Percentiles rank a stretch among this genome's conserved stretches.
These are phyloP conservation scores for Lepilemur ruficaudatus DNA, from an alignment of 2,797 vertebrate species.

Conservation along the genomic window DNA sequence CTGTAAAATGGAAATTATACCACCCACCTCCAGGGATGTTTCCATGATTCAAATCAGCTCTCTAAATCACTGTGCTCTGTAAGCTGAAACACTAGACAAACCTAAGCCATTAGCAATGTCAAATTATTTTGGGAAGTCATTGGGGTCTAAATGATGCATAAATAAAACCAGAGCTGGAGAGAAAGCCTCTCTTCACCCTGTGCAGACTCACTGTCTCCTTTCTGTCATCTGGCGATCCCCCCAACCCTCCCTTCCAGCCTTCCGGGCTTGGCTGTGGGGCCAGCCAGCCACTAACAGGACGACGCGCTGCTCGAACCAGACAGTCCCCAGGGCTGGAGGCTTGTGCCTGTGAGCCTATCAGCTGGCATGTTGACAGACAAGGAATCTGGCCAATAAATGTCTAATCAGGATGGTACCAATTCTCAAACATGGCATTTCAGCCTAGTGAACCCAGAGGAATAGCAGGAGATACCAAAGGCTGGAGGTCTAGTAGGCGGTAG, in stretches of 20 bases:
- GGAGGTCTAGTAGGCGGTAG: neutral
- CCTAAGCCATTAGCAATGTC: conserved; percentile 68
- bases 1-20: conserved; percentile 59
- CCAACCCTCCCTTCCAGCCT: conserved; percentile 64
- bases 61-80: conserved; percentile 47
- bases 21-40: neutral
- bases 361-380: conserved; percentile 73
- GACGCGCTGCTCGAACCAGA: conserved; percentile 71
- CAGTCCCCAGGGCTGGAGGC: conserved; percentile 77
- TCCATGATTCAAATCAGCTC: conserved; percentile 33
- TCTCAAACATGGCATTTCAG: conserved; percentile 43
- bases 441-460: neutral
- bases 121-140: conserved; percentile 79
- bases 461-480: neutral
- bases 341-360: conserved; percentile 75
- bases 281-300: conserved; percentile 73
- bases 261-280: conserved; percentile 74
- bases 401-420: conserved; percentile 65
- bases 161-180: conserved; percentile 79
- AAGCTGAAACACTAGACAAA: conserved; percentile 67
- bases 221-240: conserved; percentile 73
- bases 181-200: conserved; percentile 50
- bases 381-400: conserved; percentile 72
- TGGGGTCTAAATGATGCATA: conserved; percentile 76
- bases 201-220: conserved; percentile 79